Evolutionary conservation across 2,888 invertebrate species (phyloP), one percentile per base, ranked within the genome.

Genomic region (Agrochola lota): DNA sequence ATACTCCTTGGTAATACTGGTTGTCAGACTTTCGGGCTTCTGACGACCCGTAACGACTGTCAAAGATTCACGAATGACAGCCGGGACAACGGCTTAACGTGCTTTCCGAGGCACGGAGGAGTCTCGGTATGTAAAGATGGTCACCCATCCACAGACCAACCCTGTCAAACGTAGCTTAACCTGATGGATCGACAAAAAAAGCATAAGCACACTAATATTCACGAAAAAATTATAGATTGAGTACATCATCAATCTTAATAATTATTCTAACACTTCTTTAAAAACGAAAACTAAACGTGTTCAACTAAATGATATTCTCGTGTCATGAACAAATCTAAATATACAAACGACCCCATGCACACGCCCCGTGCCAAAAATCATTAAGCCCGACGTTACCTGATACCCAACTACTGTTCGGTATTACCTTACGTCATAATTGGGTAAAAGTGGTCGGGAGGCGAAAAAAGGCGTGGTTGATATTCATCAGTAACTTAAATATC

Each of bases 361-460:
- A 87, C 93, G 91, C 93, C 93, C 91, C 86, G 78, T 91, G 91
- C 88, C 90, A 91, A 92, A 93, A 91, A 88, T 83, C 89, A 89
- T 91, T 90, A 90, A 90, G 86, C 78, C 55, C 40, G 59, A 59
- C 73, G 89, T 84, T 88, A 88, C 89, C 76, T 83, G 80, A 90
- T 85, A 89, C 90, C 78, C 85, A 90, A 92, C 94, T 91, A 91
- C 91, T 92, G 94, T 92, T 92, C 86, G 85, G 92, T 93, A 86
- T 95, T 90, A 91, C 76, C 86, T 95, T 94, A 93, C 94, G 88
- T 92, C 92, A 92, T 95, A 93, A 95, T 94, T 93, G 91, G 90
- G 85, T 83, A 89, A 88, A 90, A 91, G 71, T 52, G 59, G 86
- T 90, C 87, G 81, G 80, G 85, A 91, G 86, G 86, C 75, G 75